Evolutionary conservation across 2,888 invertebrate genomes (phyloP).

Genomic region (Mantis religiosa): DNA sequence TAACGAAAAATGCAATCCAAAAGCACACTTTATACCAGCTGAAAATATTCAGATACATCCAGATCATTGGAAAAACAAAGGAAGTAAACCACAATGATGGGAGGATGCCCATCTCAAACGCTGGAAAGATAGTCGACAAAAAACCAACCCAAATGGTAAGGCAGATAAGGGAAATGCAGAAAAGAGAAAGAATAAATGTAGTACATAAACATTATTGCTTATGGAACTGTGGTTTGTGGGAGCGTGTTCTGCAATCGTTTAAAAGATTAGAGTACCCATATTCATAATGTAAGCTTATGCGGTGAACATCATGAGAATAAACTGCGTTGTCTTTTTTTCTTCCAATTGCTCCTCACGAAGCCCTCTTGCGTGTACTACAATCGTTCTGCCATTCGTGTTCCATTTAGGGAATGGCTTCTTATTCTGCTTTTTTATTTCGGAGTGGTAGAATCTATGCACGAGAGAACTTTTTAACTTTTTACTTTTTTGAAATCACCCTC

Average conservation of each 20-base stretch:
- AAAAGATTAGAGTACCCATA: neutral
- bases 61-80: too few relatives aligned
- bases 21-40: too few relatives aligned
- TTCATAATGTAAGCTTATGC: neutral
- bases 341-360: neutral
- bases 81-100: too few relatives aligned
- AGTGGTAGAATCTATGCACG: neutral
- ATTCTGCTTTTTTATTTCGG: neutral
- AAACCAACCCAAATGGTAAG: neutral
- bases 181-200: neutral
- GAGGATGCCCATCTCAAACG: neutral
- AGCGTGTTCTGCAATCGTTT: neutral
- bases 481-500: neutral
- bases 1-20: too few relatives aligned
- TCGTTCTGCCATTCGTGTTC: neutral
- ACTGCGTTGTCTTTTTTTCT: neutral
- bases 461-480: neutral
- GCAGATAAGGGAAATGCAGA: neutral
- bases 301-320: neutral
- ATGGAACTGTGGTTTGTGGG: too few relatives aligned
- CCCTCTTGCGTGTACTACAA: neutral
- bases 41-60: too few relatives aligned
- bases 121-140: neutral
- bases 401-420: neutral
- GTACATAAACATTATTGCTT: neutral